Base-by-base conservation (phyloP, 2,113 vertebrate genomes). In the Anoplopoma fimbria region DNA sequence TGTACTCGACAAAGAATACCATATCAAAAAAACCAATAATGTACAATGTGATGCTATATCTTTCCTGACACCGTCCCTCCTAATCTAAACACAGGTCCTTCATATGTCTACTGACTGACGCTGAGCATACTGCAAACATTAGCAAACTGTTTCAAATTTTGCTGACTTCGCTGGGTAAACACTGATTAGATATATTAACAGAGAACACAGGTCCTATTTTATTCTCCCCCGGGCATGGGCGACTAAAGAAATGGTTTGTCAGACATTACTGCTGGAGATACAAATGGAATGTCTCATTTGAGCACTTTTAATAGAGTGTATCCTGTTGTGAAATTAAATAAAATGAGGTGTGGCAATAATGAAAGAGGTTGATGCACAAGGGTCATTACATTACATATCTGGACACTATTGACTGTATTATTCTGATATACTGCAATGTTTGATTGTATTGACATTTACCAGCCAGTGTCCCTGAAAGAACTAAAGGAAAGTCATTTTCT, bases 111-210 rank as follows among this genome's bases (percentile, higher is more conserved):
- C 17, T 1, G 42, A 69, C 73, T 58, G 63, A 82, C 13, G 38
- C 63, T 65, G 49, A 21, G 34, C 12, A 14, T 15, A 67, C 31
- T 57, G 63, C 74, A 89, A 88, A 84, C 85, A 73, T 65, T 51
- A 70, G 69, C 36, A 64, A 86, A 40, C 34, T 49, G 45, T 79
- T 90, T 83, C 65, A 38, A 78, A 33, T 79, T 60, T 80, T 63
- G 82, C 67, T 69, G 69, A 69, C 69, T 74, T 70, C 29, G n/a
- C 51, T 58, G 40, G 38, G 34, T 47, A 87, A 89, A 89, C 62
- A 77, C 69, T 85, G 71, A 58, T 42, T 53, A 49, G 60, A 74
- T 74, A 71, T 63, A 29, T 60, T 10, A 27, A 75, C 60, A 29
- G 77, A 62, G 61, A 27, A 61, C 81, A 31, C 23, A 25, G 8